These are phyloP conservation scores for Nymphalis polychloros DNA, from an alignment of 2,888 invertebrate genomes.

Conservation along the genomic window DNA sequence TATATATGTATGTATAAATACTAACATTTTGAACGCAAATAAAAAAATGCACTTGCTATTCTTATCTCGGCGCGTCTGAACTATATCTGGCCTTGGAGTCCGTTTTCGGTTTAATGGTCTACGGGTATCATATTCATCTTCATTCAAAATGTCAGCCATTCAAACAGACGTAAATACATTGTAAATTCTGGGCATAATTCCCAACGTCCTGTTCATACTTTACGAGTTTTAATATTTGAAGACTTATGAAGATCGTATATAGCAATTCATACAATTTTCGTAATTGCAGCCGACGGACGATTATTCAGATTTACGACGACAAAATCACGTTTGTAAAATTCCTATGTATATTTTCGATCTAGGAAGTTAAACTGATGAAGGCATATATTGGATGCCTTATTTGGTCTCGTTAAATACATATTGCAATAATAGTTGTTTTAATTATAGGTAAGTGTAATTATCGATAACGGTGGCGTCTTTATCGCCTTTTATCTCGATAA, in stretches of 20 bases:
- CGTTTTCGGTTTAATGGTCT: slow-evolving; percentile 29
- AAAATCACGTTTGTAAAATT: slow-evolving; percentile 22
- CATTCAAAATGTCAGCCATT: slow-evolving; percentile 36
- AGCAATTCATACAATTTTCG: slow-evolving; percentile 36
- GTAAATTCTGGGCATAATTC: slow-evolving; percentile 36
- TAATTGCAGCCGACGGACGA: slow-evolving; percentile 31
- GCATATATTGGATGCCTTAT: slow-evolving; percentile 18
- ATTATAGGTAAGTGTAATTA: slow-evolving; percentile 8
- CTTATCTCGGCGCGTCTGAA: slow-evolving; percentile 21
- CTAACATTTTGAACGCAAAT: slow-evolving; percentile 1
- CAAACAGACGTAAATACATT: slow-evolving; percentile 24
- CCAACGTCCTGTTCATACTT: slow-evolving; percentile 23
- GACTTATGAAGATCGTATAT: slow-evolving; percentile 23
- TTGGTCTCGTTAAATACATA: slow-evolving; percentile 23
- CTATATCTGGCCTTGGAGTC: slow-evolving; percentile 24
- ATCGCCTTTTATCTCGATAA: neutral
- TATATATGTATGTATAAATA: neutral
- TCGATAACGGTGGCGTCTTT: slow-evolving; percentile 9
- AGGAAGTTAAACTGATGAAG: slow-evolving; percentile 30
- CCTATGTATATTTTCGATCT: slow-evolving; percentile 28
- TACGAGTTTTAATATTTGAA: slow-evolving; percentile 28
- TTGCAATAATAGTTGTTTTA: slow-evolving; percentile 12
- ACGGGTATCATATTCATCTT: slow-evolving; percentile 35
- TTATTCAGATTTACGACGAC: slow-evolving; percentile 35
- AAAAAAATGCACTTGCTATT: slow-evolving; percentile 8